These are phyloP conservation scores for Chrysolina oricalcia DNA, from an alignment of 2,888 invertebrate species.

Conservation along the genomic window DNA sequence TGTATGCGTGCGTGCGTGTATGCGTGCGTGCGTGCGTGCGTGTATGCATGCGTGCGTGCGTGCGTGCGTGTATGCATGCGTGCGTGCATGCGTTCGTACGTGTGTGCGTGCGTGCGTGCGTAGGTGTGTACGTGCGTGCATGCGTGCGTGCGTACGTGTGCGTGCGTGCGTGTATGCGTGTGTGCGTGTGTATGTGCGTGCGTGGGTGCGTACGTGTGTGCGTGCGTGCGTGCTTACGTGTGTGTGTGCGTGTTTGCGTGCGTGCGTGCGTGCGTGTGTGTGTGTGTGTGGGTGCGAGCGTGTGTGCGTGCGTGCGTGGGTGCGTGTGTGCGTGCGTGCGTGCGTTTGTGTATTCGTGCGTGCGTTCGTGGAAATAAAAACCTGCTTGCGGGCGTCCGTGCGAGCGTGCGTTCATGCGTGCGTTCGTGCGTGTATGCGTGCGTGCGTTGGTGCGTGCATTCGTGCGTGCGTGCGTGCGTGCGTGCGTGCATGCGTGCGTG, in stretches of 20 bases:
- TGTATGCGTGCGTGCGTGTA: conserved; percentile 8
- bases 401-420: too few relatives aligned
- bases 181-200: conserved; percentile 23
- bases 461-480: conserved; percentile 24
- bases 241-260: too few relatives aligned
- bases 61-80: conserved; percentile 2
- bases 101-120: too few relatives aligned
- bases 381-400: too few relatives aligned
- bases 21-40: conserved; percentile 24
- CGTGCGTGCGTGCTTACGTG: conserved; percentile 20
- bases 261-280: conserved; percentile 19
- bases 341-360: conserved; percentile 1
- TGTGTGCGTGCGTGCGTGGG: too few relatives aligned
- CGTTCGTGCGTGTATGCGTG: too few relatives aligned
- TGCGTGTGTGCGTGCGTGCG: conserved; percentile 12
- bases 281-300: conserved; percentile 14
- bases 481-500: conserved; percentile 21
- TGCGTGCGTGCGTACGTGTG: conserved; percentile 18
- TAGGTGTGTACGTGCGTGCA: too few relatives aligned
- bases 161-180: conserved; percentile 24
- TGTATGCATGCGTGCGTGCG: conserved; percentile 18
- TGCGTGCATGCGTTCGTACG: too few relatives aligned
- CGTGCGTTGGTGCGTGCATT: too few relatives aligned
- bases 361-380: too few relatives aligned
- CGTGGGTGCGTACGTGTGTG: conserved; percentile 17